These are phyloP conservation scores for Cryptoleucopteryx plumbea DNA, from an alignment of 2,113 vertebrate species.

Conservation along the genomic window DNA sequence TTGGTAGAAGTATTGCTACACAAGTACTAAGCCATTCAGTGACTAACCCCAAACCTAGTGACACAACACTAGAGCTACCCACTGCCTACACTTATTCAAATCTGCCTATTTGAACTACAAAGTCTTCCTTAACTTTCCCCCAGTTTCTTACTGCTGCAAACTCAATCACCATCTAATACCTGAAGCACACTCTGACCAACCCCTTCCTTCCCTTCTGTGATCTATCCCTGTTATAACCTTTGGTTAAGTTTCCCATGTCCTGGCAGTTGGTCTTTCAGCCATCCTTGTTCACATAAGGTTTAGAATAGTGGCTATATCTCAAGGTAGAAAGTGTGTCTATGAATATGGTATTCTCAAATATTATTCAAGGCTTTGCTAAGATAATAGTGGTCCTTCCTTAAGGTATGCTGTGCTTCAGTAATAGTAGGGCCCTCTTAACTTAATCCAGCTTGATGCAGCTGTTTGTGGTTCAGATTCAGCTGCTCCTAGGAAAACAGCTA, in stretches of 20 bases:
- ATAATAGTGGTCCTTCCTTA: background rate
- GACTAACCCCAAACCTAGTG: background rate
- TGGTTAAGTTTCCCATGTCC: background rate
- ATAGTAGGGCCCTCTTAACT: background rate
- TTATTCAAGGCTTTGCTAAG: background rate
- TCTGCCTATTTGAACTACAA: background rate
- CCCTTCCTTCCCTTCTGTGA: background rate
- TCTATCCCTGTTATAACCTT: background rate
- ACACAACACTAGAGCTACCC: background rate
- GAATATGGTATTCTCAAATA: background rate
- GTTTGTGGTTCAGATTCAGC: background rate
- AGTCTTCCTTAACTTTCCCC: background rate
- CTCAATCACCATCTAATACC: background rate
- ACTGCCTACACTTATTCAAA: background rate
- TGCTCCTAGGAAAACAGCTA: background rate
- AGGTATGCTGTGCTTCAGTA: background rate
- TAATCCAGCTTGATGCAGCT: background rate
- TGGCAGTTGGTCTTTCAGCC: background rate
- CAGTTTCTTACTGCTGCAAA: background rate
- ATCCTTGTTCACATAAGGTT: background rate
- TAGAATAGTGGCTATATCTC: background rate
- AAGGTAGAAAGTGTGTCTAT: background rate
- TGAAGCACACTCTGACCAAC: background rate
- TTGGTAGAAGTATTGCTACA: background rate
- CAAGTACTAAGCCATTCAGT: background rate